These are phyloP conservation scores for Luscinia luscinia DNA, from an alignment of 2,797 vertebrate species.

Conservation along the genomic window DNA sequence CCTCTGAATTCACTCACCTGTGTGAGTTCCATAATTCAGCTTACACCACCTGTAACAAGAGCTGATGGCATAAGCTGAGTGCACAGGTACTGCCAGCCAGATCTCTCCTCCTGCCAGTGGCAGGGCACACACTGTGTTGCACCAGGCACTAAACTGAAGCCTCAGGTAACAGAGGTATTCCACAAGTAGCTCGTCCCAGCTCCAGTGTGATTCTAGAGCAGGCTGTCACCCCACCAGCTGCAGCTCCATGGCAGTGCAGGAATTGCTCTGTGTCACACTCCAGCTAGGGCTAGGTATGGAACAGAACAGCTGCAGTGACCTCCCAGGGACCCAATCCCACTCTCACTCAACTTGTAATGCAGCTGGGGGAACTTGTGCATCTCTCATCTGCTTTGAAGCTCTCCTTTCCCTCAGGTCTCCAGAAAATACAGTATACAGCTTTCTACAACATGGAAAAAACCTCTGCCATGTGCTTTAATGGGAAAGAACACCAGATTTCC, in stretches of 20 bases:
- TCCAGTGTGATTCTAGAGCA: neutral
- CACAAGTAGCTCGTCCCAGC: neutral
- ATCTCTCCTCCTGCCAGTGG: neutral
- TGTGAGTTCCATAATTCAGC: neutral
- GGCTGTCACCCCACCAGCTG: neutral
- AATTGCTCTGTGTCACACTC: neutral
- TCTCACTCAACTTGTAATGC: neutral
- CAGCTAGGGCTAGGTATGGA: neutral
- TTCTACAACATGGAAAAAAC: neutral
- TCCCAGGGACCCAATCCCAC: neutral
- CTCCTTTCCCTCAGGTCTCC: neutral
- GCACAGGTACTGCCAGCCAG: neutral
- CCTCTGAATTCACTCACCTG: neutral
- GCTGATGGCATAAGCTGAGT: neutral
- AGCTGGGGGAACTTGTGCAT: neutral
- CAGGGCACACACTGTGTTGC: neutral
- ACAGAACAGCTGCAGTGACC: neutral
- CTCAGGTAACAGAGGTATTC: neutral
- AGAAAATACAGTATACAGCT: neutral
- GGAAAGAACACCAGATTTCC: neutral
- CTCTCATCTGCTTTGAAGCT: neutral
- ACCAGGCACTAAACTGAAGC: neutral
- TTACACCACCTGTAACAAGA: neutral
- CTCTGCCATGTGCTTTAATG: neutral
- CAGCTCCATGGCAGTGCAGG: neutral